A percentile compares a stretch with the other conserved stretches of the same genome.
Conservation (phyloP, 2,113 vertebrate genomes). For the Dinomys branickii region DNA sequence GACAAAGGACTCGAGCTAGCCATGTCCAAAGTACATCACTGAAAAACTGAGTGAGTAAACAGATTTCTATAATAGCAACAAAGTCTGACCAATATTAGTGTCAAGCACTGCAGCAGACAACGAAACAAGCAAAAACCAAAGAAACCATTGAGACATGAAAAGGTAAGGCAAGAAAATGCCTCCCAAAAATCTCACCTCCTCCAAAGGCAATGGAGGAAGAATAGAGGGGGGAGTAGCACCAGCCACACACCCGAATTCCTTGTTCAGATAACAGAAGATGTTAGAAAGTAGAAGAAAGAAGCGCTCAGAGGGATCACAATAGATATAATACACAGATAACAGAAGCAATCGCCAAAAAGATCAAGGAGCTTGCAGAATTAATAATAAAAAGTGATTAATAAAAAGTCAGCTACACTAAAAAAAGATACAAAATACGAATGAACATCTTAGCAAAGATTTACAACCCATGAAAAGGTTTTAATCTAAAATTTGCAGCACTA, state of each 20-base stretch:
- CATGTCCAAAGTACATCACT: not conserved
- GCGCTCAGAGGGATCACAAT: not conserved
- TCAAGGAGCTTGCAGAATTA: not conserved
- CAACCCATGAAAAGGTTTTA: not conserved
- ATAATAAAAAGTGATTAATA: not conserved
- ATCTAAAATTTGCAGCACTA: not conserved
- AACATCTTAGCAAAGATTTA: not conserved
- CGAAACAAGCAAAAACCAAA: not conserved
- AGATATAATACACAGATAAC: not conserved
- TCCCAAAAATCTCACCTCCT: not conserved
- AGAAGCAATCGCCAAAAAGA: not conserved
- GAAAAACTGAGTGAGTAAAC: not conserved
- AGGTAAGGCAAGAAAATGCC: not conserved
- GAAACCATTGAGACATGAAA: not conserved
- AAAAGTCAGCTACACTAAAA: not conserved
- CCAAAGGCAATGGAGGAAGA: not conserved
- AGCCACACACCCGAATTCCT: not conserved
- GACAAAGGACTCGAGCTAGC: not conserved
- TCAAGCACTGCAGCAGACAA: not conserved
- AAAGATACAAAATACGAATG: not conserved
- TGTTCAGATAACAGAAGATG: not conserved
- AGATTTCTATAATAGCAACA: not conserved
- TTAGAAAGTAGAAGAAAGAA: not conserved
- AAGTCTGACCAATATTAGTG: not conserved
- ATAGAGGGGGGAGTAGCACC: not conserved